These are phyloP conservation scores for Oscheius sp. DNA, from an alignment of 2,888 invertebrate species.

Conservation along the genomic window DNA sequence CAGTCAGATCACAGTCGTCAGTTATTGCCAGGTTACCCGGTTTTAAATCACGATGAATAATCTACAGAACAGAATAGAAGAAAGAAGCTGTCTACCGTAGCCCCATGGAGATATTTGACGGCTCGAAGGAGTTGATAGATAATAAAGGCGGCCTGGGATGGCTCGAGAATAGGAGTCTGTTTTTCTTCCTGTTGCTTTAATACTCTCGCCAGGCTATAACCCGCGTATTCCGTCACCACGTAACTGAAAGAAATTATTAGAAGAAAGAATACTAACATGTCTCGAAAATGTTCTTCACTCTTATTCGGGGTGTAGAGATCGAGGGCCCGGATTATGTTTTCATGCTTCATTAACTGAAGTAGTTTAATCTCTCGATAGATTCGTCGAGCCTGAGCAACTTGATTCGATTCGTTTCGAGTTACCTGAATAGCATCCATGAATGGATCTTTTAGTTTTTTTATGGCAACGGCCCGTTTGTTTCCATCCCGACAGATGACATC, in stretches of 20 bases:
- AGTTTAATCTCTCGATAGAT: conserved; percentile 93
- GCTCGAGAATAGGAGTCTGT: conserved; percentile 81
- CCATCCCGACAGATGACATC: conserved; percentile 45
- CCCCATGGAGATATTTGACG: conserved; percentile 77
- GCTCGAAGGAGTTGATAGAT: conserved; percentile 97
- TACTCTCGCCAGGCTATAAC: conserved; percentile 55
- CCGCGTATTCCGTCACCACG: conserved; percentile 66
- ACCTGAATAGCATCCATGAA: conserved; percentile 50
- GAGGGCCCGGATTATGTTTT: conserved; percentile 82
- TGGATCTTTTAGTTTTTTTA: conserved; percentile 64
- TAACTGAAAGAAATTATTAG: conserved; percentile 53
- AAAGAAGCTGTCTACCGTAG: conserved; percentile 55
- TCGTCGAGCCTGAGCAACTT: conserved; percentile 85
- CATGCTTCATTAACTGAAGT: conserved; percentile 98
- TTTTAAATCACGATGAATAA: conserved; percentile 67
- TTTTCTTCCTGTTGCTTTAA: conserved; percentile 45
- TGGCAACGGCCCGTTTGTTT: conserved; percentile 51
- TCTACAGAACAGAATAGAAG: too few species aligned
- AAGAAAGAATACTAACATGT: conserved; percentile 53
- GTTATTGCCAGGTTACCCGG: conserved; percentile 65
- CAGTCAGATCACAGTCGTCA: conserved; percentile 60
- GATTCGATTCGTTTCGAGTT: conserved; percentile 1
- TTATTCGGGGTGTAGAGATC: conserved; percentile 64
- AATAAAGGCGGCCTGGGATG: conserved; percentile 96
- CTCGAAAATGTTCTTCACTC: conserved; percentile 49